These are phyloP conservation scores for Struthio camelus DNA, from an alignment of 2,113 vertebrate genomes.

Conservation along the genomic window DNA sequence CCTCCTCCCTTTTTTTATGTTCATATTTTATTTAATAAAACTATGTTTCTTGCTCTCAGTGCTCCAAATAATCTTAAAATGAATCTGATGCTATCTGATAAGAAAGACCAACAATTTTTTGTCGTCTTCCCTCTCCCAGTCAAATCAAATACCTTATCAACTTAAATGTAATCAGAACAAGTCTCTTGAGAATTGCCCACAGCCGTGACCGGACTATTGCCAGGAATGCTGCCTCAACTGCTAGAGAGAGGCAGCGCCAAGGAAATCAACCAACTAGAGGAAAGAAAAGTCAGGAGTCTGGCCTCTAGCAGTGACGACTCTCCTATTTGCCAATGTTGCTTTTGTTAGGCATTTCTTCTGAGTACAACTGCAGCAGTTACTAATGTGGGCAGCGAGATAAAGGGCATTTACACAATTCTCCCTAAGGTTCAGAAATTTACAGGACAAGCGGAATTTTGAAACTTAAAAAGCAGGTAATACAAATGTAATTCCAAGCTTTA, in stretches of 20 bases:
- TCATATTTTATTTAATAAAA: conserved; percentile 62
- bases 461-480: not conserved
- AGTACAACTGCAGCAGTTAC: not conserved
- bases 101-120: not conserved
- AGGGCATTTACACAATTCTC: not conserved
- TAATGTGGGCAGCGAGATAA: not conserved
- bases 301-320: not conserved
- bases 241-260: not conserved
- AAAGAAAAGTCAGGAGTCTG: not conserved
- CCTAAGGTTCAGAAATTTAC: not conserved
- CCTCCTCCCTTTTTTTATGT: not conserved
- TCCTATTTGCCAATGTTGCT: not conserved
- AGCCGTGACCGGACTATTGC: not conserved
- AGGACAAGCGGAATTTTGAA: not conserved
- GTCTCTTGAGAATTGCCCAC: not conserved
- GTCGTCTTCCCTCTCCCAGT: not conserved
- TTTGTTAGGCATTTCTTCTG: not conserved
- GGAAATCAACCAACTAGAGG: not conserved
- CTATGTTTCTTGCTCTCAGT: not conserved
- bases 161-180: conserved; percentile 12
- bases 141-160: conserved; percentile 32
- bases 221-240: not conserved
- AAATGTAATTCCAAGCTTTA: not conserved
- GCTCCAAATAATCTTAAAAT: conserved; percentile 47
- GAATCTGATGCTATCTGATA: conserved; percentile 43